A percentile compares a stretch with the other conserved stretches of the same genome.
These are phyloP conservation scores for Eupithecia dodoneata DNA, from an alignment of 2,888 invertebrate species.

Conservation along the genomic window DNA sequence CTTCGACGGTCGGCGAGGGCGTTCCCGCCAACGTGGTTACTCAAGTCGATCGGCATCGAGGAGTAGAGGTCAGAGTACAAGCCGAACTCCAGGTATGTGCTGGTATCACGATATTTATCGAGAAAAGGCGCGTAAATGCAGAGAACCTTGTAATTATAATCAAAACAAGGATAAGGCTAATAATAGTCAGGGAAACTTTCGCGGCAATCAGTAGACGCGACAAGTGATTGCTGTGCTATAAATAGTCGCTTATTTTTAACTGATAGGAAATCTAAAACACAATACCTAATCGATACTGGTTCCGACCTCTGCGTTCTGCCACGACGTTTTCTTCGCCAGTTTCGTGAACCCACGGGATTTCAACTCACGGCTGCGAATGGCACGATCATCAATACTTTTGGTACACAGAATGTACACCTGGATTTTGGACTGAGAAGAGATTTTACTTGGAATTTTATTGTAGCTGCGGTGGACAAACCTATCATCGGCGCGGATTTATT, in stretches of 20 bases:
- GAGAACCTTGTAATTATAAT: conserved; percentile 4
- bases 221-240: conserved; percentile 1
- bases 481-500: no score
- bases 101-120: conserved; percentile 8
- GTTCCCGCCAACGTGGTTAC: conserved; percentile 3
- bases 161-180: background rate
- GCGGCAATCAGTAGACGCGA: conserved; percentile 9
- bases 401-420: no score
- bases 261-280: background rate
- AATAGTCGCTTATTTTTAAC: conserved; percentile 7
- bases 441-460: no score
- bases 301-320: no score
- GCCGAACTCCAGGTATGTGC: conserved; percentile 5
- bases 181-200: conserved; percentile 1
- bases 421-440: no score
- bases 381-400: no score
- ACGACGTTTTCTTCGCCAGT: no score
- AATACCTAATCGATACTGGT: no score
- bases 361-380: no score
- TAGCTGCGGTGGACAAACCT: no score
- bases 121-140: conserved; percentile 6
- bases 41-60: background rate
- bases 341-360: no score
- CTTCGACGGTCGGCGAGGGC: background rate
- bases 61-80: conserved; percentile 13